These are phyloP conservation scores for Mesopsocus fuscifrons DNA, from an alignment of 2,888 invertebrate species.

Conservation along the genomic window DNA sequence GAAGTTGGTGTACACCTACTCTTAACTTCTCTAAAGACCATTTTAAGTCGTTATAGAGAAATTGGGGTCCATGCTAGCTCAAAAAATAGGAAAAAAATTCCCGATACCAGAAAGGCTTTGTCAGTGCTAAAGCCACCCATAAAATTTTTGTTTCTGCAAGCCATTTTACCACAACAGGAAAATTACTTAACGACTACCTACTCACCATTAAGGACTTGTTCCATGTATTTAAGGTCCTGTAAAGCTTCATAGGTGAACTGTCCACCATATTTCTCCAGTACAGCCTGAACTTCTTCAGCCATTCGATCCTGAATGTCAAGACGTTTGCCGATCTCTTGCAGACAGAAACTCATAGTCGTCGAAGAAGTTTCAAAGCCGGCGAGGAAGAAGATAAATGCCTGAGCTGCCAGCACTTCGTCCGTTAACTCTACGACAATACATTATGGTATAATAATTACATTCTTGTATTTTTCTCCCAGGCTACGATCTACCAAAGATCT, in stretches of 20 bases:
- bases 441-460: background rate
- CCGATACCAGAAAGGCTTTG: too few relatives aligned
- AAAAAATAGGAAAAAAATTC: background rate
- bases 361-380: slow-evolving; percentile 33
- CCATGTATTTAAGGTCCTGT: slow-evolving; percentile 28
- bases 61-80: background rate
- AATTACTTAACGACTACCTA: too few relatives aligned
- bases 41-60: too few relatives aligned
- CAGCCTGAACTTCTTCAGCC: slow-evolving; percentile 24
- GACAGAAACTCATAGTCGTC: slow-evolving; percentile 26
- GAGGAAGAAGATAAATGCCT: slow-evolving; percentile 27
- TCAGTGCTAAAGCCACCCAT: too few relatives aligned
- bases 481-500: too few relatives aligned
- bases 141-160: too few relatives aligned
- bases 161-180: too few relatives aligned
- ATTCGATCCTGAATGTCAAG: slow-evolving; percentile 25
- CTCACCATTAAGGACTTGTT: slow-evolving; percentile 26
- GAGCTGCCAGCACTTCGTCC: slow-evolving; percentile 23
- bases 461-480: too few relatives aligned
- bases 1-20: too few relatives aligned
- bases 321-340: slow-evolving; percentile 27
- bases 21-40: too few relatives aligned
- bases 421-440: slow-evolving; percentile 7
- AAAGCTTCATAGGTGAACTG: slow-evolving; percentile 25
- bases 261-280: slow-evolving; percentile 21